Evolutionary conservation across 2,113 vertebrate species (phyloP), one percentile per base, ranked within the genome.

Genomic region (Rhagologus leucostigma): DNA sequence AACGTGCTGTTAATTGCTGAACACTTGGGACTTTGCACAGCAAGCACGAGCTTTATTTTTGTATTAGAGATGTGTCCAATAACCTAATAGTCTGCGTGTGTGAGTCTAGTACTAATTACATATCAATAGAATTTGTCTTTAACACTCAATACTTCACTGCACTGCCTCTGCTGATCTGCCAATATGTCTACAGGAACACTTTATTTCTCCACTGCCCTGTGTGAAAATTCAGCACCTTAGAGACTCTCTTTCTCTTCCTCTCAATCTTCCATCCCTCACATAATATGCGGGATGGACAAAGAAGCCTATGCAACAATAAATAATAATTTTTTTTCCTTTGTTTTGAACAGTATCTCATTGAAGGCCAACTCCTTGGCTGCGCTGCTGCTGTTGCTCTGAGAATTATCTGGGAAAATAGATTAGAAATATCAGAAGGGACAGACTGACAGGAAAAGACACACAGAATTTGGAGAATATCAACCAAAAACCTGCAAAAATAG

Each of bases 111-210:
- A 49, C 82, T 93, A 91, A 78, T 90, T 90, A 50, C 24, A 76
- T 64, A 94, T 93, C 85, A 67, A 90, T 91, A 55, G 53, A 81
- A 44, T 70, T 81, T 91, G 68, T 42, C 78, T 95, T 70, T 84
- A 84, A 47, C 56, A 41, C 16, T 87, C 85, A 82, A 69, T 94
- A 69, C 9, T 39, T 33, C 47, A 16, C 69, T 70, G 82, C 62
- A 13, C 69, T 68, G 60, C 80, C 52, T 67, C 39, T 87, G 67
- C 26, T 79, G 42, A 57, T 60, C 33, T 71, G 27, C 77, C 93
- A 87, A n/a, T 79, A 69, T 1, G 1, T 80, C 87, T 35, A 30
- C 71, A 60, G 63, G 67, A 91, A 55, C 71, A 64, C 16, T 26
- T 11, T 24, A 15, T 33, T 32, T 49, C 39, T 62, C 59, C 74